Evolutionary conservation across 2,113 vertebrate species (phyloP).

Genomic region (Camelus dromedarius): DNA sequence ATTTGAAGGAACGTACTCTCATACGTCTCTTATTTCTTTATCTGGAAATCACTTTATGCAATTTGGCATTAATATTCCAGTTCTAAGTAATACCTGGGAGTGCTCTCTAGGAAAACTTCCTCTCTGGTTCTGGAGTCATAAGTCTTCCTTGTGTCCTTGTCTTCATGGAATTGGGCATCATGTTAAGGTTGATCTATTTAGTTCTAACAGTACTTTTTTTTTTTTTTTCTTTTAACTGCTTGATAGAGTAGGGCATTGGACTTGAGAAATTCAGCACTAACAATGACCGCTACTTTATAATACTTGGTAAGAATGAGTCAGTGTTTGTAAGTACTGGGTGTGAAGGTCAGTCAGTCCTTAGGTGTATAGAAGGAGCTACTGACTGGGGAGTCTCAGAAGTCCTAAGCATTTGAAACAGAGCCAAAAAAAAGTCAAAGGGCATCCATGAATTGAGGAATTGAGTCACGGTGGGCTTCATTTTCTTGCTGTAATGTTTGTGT

Average conservation of each 20-base stretch:
- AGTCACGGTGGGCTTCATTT: neutral
- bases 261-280: neutral
- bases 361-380: neutral
- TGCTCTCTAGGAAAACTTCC: neutral
- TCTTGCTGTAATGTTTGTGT: conserved; percentile 38
- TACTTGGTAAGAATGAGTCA: neutral
- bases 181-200: neutral
- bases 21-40: conserved; percentile 30
- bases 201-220: neutral
- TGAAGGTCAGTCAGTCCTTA: neutral
- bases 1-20: neutral
- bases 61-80: neutral
- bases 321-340: neutral
- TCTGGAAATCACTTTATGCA: neutral
- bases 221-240: neutral
- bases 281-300: neutral
- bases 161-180: neutral
- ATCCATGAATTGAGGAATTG: neutral
- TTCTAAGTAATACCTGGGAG: neutral
- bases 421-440: neutral
- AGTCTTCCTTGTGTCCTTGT: neutral
- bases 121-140: neutral
- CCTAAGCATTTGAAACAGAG: neutral
- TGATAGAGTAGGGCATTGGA: neutral
- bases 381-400: neutral